These are phyloP conservation scores for Dasyornis broadbenti DNA, from an alignment of 2,113 vertebrate genomes.

Conservation along the genomic window DNA sequence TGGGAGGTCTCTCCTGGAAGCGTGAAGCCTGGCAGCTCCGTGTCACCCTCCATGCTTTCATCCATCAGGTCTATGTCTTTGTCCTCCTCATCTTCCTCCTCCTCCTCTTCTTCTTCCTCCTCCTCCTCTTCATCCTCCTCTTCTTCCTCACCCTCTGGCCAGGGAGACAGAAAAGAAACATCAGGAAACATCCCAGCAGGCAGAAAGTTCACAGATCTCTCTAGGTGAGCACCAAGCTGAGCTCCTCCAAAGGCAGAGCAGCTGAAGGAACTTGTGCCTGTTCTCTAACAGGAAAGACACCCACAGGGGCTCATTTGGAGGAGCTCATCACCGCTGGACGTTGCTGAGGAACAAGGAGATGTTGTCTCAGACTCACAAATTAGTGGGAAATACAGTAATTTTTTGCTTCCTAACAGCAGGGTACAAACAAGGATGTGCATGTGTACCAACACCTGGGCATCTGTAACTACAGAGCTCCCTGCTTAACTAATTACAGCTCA, in stretches of 20 bases:
- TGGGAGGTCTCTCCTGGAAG: constrained; percentile 79
- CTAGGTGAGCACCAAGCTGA: neutral
- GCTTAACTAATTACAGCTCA: neutral
- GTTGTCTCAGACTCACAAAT: neutral
- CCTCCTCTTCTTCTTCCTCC: constrained; percentile 81
- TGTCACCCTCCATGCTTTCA: constrained; percentile 83
- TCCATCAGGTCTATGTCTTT: constrained; percentile 81
- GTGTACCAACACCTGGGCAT: neutral
- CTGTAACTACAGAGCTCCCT: neutral
- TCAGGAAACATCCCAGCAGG: neutral
- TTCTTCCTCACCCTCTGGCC: constrained; percentile 75
- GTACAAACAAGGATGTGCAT: neutral
- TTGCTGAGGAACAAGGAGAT: neutral
- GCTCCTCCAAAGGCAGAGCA: neutral
- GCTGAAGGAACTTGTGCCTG: neutral
- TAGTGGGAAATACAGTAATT: neutral
- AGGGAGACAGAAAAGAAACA: neutral
- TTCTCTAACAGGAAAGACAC: neutral
- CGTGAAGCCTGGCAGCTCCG: constrained; percentile 71
- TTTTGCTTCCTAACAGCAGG: neutral
- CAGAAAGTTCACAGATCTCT: neutral
- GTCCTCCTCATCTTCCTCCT: constrained; percentile 85
- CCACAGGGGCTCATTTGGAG: neutral
- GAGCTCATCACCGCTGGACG: neutral
- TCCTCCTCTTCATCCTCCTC: constrained; percentile 83